Evolutionary conservation across 2,888 invertebrate species (phyloP), one percentile per base, ranked within the genome.

Genomic region (Aromia moschata): DNA sequence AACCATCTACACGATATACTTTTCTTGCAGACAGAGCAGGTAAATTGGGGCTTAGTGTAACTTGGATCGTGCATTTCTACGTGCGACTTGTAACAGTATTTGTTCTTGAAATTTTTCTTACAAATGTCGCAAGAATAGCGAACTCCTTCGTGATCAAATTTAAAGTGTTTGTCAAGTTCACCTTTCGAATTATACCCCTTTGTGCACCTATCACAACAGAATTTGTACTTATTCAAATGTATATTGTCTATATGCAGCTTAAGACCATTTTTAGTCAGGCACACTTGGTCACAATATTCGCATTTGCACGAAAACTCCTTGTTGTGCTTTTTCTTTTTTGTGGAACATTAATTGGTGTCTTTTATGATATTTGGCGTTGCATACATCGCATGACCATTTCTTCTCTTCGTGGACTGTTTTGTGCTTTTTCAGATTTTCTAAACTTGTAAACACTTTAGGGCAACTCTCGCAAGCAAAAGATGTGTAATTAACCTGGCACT

Each of bases 331-430:
- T 54, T 44, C 3, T 20, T 1, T 80, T 72, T 70, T 86, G 85
- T 1, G 84, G 79, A 56, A 83, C 82, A 65, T 86, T 69, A 64
- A 84, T 82, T 70, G 83, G 83, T 62, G 83, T 81, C 41, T 84
- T 83, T 0, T 83, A 78, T 67, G 84, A 37, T 70, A 71, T 20
- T 47, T 54, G 51, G 63, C 66, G 2, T 51, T 40, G 52, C 73
- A 73, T 53, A 64, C 53, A 5, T 67, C 56, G 45, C 73, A 73
- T n/a, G 58, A 17, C 10, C 64, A 56, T 3, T 52, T 64, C 60
- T 68, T 70, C 10, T 63, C 67, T 40, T 47, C 25, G 54, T 70
- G 69, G 15, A 36, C 57, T 12, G 56, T 54, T 33, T 43, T 33
- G 43, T 69, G 70, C 20, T 58, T 40, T 41, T 58, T 58, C 9